Evolutionary conservation across 2,113 vertebrate species (phyloP), one percentile per base, ranked within the genome.

Genomic region (Apteryx owenii): DNA sequence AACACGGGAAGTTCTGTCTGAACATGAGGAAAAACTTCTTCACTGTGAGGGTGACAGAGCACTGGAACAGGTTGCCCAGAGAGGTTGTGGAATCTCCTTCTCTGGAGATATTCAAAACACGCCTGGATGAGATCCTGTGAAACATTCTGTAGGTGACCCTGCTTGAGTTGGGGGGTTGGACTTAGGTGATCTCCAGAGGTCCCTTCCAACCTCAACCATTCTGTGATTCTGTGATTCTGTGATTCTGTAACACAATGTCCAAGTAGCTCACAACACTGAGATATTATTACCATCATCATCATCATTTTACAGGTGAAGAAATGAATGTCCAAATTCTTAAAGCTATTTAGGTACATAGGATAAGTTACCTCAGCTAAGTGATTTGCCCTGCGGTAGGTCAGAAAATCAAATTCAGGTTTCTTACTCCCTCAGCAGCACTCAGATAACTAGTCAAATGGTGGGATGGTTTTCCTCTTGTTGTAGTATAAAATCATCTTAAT

Each of bases 371-470:
- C 44, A 42, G 93, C 54, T 85, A 85, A 93, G 11, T 60, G 56
- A 88, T 29, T 93, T 1, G 3, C 51, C 25, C 46, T 83, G 33
- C 5, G 38, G 69, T 70, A 0, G 1, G n/a, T 83, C 64, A 86
- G 85, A 64, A 95, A 95, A 95, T 91, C 78, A 68, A 62, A 75
- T 82, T 91, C 48, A 73, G 33, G 50, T 93, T 92, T 95, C 81
- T 91, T 25, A 38, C 26, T 92, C 51, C 86, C 73, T 85, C 54
- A 66, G 71, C 81, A 93, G 54, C 68, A 56, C 38, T 83, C 50
- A 42, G 20, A 15, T 70, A 70, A 66, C 71, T 75, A 12, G 12
- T 16, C 68, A 81, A 71, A 88, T 46, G 60, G 6, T 81, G 68
- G 29, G 58, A 85, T 81, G 50, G 33, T 81, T 97, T 96, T 66